Evolutionary conservation across 2,888 invertebrate genomes (phyloP), one percentile per base, ranked within the genome.

Genomic region (Drosophila paucipuncta): DNA sequence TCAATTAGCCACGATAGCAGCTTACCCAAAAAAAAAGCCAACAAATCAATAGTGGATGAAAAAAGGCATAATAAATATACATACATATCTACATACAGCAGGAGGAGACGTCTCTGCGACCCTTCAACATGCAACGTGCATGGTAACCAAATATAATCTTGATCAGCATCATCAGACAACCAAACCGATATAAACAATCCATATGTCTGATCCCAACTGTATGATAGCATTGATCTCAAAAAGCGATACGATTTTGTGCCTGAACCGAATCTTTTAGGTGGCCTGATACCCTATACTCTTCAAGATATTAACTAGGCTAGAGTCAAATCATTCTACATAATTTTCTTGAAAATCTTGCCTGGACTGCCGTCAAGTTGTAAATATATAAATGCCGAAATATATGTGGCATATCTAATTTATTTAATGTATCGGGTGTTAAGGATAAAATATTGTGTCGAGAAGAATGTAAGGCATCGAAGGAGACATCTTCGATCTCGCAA

Each of bases 1-100:
- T 78, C 68, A 81, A 72, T 78, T 81, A 81, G 69, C 28, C 28
- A 57, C 18, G 25, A 37, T 55, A 22, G 33, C 22, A 55, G 54
- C 6, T 9, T 10, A 31, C 31, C 22, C 4, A 22, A 22, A 53
- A 30, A 18, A 22, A 9, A 4, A 6, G 7, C 6, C 37, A 37
- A 16, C 16, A 37, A 16, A 9, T 25, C 1, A 16, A 1, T 9
- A 47, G 47, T 47, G 47, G 47, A 47, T 47, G 25, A 16, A 47
- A 25, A 52, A n/a, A 30, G 52, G 18, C 18, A 30, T 11, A 3
- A n/a, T 5, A 52, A 30, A 52, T 30, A 52, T 25, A 2, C 37
- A 16, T 7, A 37, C 6, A 37, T 22, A 22, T 10, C 10, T 13
- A 43, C 4, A 47, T 22, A 22, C 9, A 16, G 52, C 52, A n/a